Conservation (phyloP, 2,797 vertebrate genomes). For the Psittacula echo region DNA sequence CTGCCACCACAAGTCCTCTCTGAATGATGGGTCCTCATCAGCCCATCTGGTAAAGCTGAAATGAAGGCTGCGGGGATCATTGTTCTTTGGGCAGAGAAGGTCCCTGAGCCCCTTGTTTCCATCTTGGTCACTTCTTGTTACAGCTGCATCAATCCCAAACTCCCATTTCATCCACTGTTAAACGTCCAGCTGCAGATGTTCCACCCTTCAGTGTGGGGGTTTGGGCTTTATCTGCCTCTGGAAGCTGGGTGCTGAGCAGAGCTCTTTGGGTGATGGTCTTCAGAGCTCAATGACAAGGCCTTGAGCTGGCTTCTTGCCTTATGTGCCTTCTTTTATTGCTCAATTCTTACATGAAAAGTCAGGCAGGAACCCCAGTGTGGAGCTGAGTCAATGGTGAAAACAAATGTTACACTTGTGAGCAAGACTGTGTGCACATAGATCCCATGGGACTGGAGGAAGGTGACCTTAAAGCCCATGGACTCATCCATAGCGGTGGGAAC, state of each 20-base stretch:
- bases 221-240: not conserved
- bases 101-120: not conserved
- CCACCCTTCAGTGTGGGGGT: not conserved
- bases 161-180: not conserved
- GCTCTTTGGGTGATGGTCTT: not conserved
- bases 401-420: too few species aligned
- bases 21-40: not conserved
- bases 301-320: not conserved
- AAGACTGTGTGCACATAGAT: too few species aligned
- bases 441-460: too few species aligned
- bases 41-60: rapidly evolving
- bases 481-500: too few species aligned
- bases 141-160: not conserved
- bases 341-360: not conserved
- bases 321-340: not conserved
- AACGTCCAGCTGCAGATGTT: not conserved
- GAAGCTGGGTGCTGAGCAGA: not conserved
- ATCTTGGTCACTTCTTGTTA: not conserved
- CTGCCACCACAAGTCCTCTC: rapidly evolving
- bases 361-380: not conserved
- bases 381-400: not conserved
- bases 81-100: not conserved
- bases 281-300: not conserved
- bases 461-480: too few species aligned
- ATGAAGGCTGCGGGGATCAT: not conserved